Base-by-base conservation (phyloP, 2,797 vertebrate species). In the Poeciliopsis presidionis region DNA sequence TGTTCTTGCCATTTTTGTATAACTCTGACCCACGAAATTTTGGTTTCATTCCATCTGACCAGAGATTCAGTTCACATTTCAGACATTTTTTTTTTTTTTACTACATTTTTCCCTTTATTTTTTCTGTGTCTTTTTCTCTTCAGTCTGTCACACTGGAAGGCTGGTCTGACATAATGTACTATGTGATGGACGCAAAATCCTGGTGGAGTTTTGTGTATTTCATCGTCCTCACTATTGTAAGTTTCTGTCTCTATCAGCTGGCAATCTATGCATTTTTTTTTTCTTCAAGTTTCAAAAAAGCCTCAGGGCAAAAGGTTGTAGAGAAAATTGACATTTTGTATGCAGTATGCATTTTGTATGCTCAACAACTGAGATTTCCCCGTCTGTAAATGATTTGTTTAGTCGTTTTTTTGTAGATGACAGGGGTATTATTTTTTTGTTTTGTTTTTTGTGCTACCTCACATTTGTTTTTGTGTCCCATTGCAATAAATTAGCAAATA, bases 161-260 rank as follows among this genome's bases (percentile, higher is more conserved):
- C 47, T 88, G 87, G 87, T 5, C 78, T 0, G 73, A 84, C n/a
- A 81, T 86, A 33, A 84, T 86, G 87, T 71, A 55, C 13, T 36
- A 12, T 16, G 25, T 81, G 0, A 86, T 88, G 76, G 78, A 86
- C 12, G 47, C 63, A 8, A 3, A 41, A 36, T 86, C 82, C 16
- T 75, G 46, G 51, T 77, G 74, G 78, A 79, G 59, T 69, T 81
- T 79, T 6, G 0, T 53, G 22, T 69, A 43, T 45, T 69, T 69
- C 41, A 14, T 69, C 41, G 2, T 69, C 39, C 39, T 69, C 65
- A 69, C 65, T 7, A 12, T 69, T 13, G 65, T 69, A 69, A 69
- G 65, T 69, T 22, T n/a, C 22, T 43, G 11, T 43, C n/a, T 67
- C 3, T 20, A 39, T 9, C 9, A 63, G 61, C 7, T 63, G 7